Base-by-base conservation (phyloP, 2,888 invertebrate genomes). In the Hymenopus coronatus region DNA sequence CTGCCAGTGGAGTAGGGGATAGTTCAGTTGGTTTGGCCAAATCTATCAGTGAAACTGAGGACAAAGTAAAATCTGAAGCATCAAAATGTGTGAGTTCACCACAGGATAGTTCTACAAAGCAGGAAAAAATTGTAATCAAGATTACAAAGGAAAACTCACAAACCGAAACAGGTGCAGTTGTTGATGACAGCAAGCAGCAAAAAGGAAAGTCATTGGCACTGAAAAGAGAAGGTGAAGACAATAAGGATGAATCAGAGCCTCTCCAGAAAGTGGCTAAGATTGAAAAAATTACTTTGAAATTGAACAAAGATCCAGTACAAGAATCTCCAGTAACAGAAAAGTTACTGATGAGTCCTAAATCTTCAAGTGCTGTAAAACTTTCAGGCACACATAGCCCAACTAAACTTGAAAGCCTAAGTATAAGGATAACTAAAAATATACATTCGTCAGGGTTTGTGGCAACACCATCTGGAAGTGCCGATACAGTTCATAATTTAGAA, bases 251-350 rank as follows among this genome's bases (percentile, higher is more conserved):
- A 70, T 70, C 15, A 2, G 87, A 82, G 8, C 30, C 70, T 33
- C 15, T 33, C 15, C 33, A 82, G 28, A 40, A 33, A 30, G 20
- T 25, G n/a, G 87, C 25, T 12, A 88, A 85, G 85, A 27, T 82
- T 85, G 88, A 88, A 40, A 88, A 88, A 40, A 82, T 85, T 25
- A 88, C 88, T 25, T 40, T 88, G 28, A 88, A 88, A 82, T 85
- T 88, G 25, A 88, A 85, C 14, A 85, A 82, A 33, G 88, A 85
- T n/a, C 2, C n/a, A 20, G 54, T 25, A 70, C 20, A 15, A 70
- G 54, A 70, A 70, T 70, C 54, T 14, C 25, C 54, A 70, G 4
- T 25, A 8, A 4, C 54, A 70, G 54, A 3, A 25, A 70, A 70
- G 25, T 70, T 8, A 6, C 25, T 70, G 1, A 70, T 25, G 25